Percentiles rank a stretch among this genome's conserved stretches.
phyloP scores from a whole-genome alignment of 2,113 vertebrate genomes.

The Gymnorhina tibicen region DNA sequence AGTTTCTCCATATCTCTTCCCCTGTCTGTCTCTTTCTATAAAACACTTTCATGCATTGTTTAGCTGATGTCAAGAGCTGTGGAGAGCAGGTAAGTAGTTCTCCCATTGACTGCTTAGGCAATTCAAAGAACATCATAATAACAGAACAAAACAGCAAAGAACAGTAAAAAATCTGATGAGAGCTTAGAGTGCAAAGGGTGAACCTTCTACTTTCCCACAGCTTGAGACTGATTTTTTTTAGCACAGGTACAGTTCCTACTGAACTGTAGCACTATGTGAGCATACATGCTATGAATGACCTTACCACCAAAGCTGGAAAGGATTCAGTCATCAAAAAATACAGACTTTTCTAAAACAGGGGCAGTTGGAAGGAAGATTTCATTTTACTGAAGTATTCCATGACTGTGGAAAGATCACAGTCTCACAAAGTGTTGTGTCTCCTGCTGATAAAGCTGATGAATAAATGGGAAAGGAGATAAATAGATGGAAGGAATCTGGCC shows the following conservation, averaged over 20 bases:
- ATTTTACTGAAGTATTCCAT: not conserved
- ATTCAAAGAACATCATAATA: not conserved
- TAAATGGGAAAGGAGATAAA: not conserved
- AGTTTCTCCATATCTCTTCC: not conserved
- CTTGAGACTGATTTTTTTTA: not conserved
- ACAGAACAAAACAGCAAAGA: not conserved
- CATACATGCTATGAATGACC: not conserved
- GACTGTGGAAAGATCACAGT: not conserved
- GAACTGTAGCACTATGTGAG: not conserved
- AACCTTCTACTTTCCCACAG: not conserved
- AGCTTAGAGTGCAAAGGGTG: not conserved
- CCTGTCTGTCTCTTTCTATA: not conserved
- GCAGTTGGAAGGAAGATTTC: not conserved
- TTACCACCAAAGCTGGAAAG: not conserved
- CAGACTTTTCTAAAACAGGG: not conserved
- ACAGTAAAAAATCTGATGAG: not conserved
- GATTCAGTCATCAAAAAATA: not conserved
- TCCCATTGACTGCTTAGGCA: not conserved
- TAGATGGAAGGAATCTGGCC: not conserved
- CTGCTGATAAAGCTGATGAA: not conserved
- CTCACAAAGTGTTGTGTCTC: not conserved
- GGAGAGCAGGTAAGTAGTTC: not conserved
- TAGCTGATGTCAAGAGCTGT: constrained; percentile 3
- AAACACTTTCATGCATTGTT: constrained; percentile 9
- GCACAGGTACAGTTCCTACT: not conserved